Evolutionary conservation across 2,888 invertebrate genomes (phyloP).

Genomic region (Malthinus seriepunctatus): DNA sequence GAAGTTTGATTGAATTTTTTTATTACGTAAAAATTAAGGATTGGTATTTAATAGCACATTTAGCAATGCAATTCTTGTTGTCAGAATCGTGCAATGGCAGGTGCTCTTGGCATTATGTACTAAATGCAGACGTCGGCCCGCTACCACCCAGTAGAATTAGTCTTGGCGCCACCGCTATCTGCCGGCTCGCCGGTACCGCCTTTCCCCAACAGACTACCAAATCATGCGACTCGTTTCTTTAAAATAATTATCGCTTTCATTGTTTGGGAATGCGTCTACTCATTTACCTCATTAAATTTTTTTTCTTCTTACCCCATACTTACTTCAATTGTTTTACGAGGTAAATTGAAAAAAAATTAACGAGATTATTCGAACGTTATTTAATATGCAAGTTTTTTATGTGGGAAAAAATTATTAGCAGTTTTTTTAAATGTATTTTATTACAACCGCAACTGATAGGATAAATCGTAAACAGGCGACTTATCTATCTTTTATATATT

Average conservation of each 20-base stretch:
- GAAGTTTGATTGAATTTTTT: no score
- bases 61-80: neutral
- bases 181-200: conserved; percentile 38
- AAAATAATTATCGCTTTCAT: conserved; percentile 30
- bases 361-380: no score
- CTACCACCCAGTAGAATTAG: conserved; percentile 47
- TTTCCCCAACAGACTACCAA: conserved; percentile 26
- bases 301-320: neutral
- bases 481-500: conserved; percentile 30
- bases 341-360: no score
- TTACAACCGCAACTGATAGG: conserved; percentile 18
- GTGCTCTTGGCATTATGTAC: conserved; percentile 6
- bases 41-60: neutral
- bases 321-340: neutral
- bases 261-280: conserved; percentile 24
- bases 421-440: no score
- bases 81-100: conserved; percentile 5
- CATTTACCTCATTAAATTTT: conserved; percentile 9
- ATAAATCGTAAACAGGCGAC: conserved; percentile 25
- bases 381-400: no score
- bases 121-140: conserved; percentile 32
- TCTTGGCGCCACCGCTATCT: conserved; percentile 48
- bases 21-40: no score
- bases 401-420: no score
- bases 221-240: conserved; percentile 33